Base-by-base conservation (phyloP, 2,888 invertebrate genomes). In the Pinctada fucata region DNA sequence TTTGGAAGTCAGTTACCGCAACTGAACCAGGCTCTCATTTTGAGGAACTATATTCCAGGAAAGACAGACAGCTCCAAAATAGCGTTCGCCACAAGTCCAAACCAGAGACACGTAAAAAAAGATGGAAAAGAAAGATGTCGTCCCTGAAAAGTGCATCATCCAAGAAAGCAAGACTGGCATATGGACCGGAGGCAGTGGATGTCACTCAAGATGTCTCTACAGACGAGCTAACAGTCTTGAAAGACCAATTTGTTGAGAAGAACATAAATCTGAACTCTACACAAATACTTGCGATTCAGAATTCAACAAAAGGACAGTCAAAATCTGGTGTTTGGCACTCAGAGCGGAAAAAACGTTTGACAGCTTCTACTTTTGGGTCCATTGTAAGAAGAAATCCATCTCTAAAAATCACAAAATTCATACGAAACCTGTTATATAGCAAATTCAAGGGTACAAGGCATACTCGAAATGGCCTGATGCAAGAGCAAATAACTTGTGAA, bases 71-170 rank as follows among this genome's bases (percentile, higher is more conserved):
- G 58, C 13, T 58, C 6, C 58, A 58, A 13, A 58, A 58, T 13
- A 58, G 58, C 58, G 13, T 58, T 58, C 58, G 13, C 58, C 58
- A 58, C 58, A 58, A 58, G 13, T 58, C 58, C 6, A 58, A 58
- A 58, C 13, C 6, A 3, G 31, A 49, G 16, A 48, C 3, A 4
- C 31, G 50, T 10, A 45, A 8, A 3, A n/a, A 10, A 8, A 49
- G 74, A 48, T 74, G 74, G 74, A 31, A 67, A 50, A 74, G 45
- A n/a, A 73, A 64, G n/a, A 64, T 73, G n/a, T 3, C n/a, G 6
- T 48, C 5, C 2, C 45, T 66, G 31, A 31, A 48, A n/a, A 49
- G 4, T 2, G 5, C 16, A 2, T 49, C 50, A 3, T 47, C 48
- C 4, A 74, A 63, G 63, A 74, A 74, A 74, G 74, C 74, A 16